Conservation (phyloP, 2,113 vertebrate genomes). For the Leptobrachium ailaonicum region DNA sequence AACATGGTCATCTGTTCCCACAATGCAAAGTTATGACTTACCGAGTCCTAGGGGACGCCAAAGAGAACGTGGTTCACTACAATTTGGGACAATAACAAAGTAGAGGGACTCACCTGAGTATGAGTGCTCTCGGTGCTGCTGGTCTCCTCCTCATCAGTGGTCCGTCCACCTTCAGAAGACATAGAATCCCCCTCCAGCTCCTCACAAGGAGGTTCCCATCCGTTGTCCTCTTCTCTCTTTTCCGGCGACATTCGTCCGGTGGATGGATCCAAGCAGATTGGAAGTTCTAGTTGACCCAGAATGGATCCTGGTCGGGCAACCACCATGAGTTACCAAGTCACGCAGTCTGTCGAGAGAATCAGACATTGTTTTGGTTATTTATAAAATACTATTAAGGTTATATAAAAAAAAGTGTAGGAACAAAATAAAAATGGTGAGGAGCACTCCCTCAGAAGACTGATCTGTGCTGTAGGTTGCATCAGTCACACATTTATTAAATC, state of each 20-base stretch:
- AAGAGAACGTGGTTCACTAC: no score
- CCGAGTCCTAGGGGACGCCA: neutral
- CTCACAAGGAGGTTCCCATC: slow-evolving; percentile 12
- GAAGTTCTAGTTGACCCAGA: slow-evolving; percentile 30
- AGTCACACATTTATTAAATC: no score
- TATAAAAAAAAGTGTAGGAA: no score
- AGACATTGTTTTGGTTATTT: no score
- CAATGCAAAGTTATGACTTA: neutral
- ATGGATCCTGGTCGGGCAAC: slow-evolving; percentile 30
- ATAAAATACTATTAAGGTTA: no score
- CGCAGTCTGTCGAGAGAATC: neutral
- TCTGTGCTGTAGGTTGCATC: no score
- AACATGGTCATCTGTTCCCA: no score
- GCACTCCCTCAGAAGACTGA: no score
- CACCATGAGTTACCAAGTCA: slow-evolving; percentile 27
- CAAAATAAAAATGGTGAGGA: no score
- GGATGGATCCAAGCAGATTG: neutral
- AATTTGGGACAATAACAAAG: neutral
- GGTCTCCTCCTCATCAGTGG: slow-evolving; percentile 41
- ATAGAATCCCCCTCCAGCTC: slow-evolving; percentile 34
- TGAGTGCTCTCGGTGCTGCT: slow-evolving; percentile 43
- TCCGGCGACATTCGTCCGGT: slow-evolving; percentile 28
- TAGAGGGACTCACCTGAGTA: slow-evolving; percentile 5
- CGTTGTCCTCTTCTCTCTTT: slow-evolving; percentile 24
- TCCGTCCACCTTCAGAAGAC: slow-evolving; percentile 36